These are phyloP conservation scores for Zoroaster sp. DNA, from an alignment of 53 echinoderm and acorn worm genomes.

Conservation along the genomic window DNA sequence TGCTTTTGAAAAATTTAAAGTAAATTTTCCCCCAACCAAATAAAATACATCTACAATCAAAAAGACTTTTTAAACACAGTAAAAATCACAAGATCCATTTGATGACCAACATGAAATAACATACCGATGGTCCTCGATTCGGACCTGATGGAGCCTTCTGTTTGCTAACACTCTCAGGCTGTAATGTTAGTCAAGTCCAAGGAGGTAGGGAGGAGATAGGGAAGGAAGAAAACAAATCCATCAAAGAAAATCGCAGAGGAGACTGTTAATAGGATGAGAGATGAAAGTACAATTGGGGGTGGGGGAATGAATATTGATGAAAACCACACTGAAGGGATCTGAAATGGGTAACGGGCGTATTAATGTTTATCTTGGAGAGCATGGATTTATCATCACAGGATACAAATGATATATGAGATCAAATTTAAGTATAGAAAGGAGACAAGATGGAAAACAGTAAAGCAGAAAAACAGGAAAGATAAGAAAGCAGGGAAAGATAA, in stretches of 20 bases:
- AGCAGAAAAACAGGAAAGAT: background rate
- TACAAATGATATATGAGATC: too few species aligned
- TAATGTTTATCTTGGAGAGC: too few species aligned
- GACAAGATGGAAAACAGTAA: background rate
- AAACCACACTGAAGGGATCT: too few species aligned
- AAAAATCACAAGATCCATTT: too few species aligned
- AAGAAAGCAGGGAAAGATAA: background rate
- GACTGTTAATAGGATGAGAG: background rate
- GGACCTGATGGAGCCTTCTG: constrained; percentile 5
- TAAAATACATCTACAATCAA: too few species aligned
- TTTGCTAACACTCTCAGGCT: constrained; percentile 10
- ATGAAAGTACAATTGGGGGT: background rate
- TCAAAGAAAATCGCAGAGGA: background rate
- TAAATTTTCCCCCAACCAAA: too few species aligned
- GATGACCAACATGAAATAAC: background rate
- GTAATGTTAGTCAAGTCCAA: constrained; percentile 43
- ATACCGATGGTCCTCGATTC: constrained; percentile 22
- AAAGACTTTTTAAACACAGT: too few species aligned
- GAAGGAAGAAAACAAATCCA: constrained; percentile 11
- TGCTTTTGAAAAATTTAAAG: background rate
- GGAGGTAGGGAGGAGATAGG: background rate
- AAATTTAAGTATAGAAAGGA: background rate
- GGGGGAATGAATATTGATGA: background rate
- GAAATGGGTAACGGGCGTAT: too few species aligned
- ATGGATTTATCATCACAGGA: too few species aligned